Conservation (phyloP, 2,113 vertebrate species). For the Daubentonia madagascariensis region DNA sequence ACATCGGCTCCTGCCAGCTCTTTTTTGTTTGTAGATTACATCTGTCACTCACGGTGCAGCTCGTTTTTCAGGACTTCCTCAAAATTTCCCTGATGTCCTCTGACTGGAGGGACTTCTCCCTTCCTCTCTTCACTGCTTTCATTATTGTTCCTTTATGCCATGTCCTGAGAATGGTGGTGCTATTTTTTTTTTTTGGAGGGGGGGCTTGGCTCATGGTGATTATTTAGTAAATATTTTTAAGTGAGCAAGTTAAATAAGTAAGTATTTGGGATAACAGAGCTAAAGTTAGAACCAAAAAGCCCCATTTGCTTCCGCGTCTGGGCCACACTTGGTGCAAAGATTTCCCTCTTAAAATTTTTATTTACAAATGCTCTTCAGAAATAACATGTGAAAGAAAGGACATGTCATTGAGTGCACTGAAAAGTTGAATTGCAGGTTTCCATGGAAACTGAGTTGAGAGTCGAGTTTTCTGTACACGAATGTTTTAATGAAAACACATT, state of each 20-base stretch:
- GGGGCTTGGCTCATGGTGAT: neutral
- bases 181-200: neutral
- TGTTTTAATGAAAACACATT: conserved; percentile 73
- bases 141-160: neutral
- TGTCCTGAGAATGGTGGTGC: neutral
- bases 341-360: conserved; percentile 43
- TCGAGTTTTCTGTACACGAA: conserved; percentile 36
- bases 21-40: neutral
- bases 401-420: neutral
- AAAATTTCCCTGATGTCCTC: neutral
- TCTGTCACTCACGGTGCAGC: neutral
- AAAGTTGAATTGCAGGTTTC: conserved; percentile 71
- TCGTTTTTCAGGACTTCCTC: neutral
- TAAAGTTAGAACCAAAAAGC: neutral
- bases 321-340: neutral
- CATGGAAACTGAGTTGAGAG: conserved; percentile 66
- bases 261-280: neutral
- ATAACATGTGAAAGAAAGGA: conserved; percentile 23
- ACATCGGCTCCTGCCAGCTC: neutral
- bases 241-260: neutral
- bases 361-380: conserved; percentile 59
- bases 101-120: neutral
- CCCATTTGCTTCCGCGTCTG: neutral
- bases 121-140: neutral
- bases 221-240: neutral